These are phyloP conservation scores for Amphipyra tragopoginis DNA, from an alignment of 2,888 invertebrate species.

Conservation along the genomic window DNA sequence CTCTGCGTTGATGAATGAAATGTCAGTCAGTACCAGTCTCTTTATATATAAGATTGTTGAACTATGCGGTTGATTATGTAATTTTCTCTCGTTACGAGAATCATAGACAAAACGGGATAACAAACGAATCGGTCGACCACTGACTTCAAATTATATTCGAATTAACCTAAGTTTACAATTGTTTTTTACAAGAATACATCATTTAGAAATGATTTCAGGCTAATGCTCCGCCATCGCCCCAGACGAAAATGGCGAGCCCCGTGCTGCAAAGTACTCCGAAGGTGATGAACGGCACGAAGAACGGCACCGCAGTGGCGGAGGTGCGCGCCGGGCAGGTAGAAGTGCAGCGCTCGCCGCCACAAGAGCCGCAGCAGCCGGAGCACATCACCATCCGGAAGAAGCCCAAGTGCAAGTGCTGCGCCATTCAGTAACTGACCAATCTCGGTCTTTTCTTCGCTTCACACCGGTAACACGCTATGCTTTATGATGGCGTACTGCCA, in stretches of 20 bases:
- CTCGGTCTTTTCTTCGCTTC: constrained; percentile 40
- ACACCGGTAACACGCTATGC: constrained; percentile 77
- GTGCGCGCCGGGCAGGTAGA: constrained; percentile 90
- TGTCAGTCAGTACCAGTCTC: no score
- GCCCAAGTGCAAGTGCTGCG: constrained; percentile 98
- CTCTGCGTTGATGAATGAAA: no score
- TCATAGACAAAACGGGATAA: no score
- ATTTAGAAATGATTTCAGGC: constrained; percentile 66
- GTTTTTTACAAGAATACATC: neutral
- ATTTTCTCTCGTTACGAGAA: no score
- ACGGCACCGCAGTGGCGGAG: constrained; percentile 79
- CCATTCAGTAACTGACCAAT: constrained; percentile 93
- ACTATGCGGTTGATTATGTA: no score
- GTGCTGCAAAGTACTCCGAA: constrained; percentile 79
- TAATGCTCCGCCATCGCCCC: constrained; percentile 80
- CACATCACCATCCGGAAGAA: constrained; percentile 98
- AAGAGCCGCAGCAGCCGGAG: constrained; percentile 95
- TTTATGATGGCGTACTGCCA: constrained; percentile 62
- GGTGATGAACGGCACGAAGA: constrained; percentile 86
- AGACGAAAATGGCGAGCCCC: constrained; percentile 76
- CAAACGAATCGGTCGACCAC: no score
- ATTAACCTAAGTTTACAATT: neutral
- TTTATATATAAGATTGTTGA: no score
- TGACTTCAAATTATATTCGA: neutral
- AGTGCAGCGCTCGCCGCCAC: constrained; percentile 93